Base-by-base conservation (phyloP, 2,888 invertebrate genomes). In the Ennomos erosarius region DNA sequence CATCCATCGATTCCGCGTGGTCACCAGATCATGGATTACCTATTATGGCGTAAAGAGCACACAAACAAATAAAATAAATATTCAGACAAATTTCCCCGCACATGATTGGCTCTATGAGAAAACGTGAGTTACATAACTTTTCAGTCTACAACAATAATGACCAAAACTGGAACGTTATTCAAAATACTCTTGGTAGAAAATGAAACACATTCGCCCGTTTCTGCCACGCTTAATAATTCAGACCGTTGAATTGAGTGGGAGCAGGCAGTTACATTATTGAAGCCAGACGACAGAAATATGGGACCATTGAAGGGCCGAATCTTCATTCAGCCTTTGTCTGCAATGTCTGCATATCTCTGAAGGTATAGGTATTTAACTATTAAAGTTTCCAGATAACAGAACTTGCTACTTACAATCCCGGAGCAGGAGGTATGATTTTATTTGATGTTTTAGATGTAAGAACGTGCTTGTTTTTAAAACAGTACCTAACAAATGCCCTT, bases 161-260 rank as follows among this genome's bases (percentile, higher is more conserved):
- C 37, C 11, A 10, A 36, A 42, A 34, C 10, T 10, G 42, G 12
- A 11, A 16, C 37, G 45, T 12, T 42, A 50, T 39, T 45, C 45
- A 50, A 43, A 60, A 52, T 52, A 47, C 56, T 52, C 52, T 46
- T 47, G 63, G 50, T 50, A 58, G 62, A 59, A 72, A 71, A 69
- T 68, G 56, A 68, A 69, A 53, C 66, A 65, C 60, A 60, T 43
- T 26, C 57, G 36, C 49, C 53, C 57, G 58, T 66, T 66, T 68
- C 64, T 67, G 55, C 51, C 53, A 47, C 37, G 46, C 63, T 73
- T 55, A 73, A 72, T 75, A 68, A 62, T 66, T 59, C 58, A 62
- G 55, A 51, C 64, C 68, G 63, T 56, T 55, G 59, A 70, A 75
- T 71, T 68, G 60, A 59, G 64, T 56, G 53, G 61, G 55, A 54